Conservation (phyloP, 2,113 vertebrate species). For the Neotoma lepida region DNA sequence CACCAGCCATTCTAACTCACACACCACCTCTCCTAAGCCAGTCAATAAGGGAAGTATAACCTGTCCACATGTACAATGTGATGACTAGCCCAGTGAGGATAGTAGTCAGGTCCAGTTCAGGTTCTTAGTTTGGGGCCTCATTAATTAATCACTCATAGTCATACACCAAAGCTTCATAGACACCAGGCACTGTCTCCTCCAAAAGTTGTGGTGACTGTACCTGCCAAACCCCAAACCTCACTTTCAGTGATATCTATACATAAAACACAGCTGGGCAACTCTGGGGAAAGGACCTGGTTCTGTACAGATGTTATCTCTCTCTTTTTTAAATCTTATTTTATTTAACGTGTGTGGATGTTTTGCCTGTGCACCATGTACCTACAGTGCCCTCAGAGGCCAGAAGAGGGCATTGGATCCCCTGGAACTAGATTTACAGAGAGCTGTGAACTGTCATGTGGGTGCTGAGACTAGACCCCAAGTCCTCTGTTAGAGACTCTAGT, state of each 20-base stretch:
- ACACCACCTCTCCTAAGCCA: accelerated
- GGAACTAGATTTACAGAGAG: not conserved
- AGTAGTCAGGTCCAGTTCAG: not conserved
- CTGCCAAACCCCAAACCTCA: no score
- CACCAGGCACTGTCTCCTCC: not conserved
- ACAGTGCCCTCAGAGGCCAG: not conserved
- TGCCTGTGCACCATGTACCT: not conserved
- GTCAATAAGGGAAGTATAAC: accelerated
- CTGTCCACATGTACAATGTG: no score
- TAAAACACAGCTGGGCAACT: not conserved
- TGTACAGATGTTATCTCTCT: not conserved
- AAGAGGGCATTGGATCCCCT: not conserved
- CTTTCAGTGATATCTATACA: not conserved
- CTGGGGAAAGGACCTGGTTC: not conserved
- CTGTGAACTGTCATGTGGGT: not conserved
- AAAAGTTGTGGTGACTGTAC: not conserved
- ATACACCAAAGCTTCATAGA: not conserved
- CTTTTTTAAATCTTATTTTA: not conserved
- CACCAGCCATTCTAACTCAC: not conserved
- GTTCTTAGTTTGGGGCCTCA: accelerated
- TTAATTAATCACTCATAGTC: accelerated
- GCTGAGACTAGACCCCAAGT: not conserved
- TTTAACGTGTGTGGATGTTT: not conserved
- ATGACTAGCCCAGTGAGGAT: not conserved
- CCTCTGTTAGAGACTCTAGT: not conserved